Evolutionary conservation across 2,888 invertebrate genomes (phyloP), one percentile per base, ranked within the genome.

Genomic region (Branchinecta sandiegonensis): DNA sequence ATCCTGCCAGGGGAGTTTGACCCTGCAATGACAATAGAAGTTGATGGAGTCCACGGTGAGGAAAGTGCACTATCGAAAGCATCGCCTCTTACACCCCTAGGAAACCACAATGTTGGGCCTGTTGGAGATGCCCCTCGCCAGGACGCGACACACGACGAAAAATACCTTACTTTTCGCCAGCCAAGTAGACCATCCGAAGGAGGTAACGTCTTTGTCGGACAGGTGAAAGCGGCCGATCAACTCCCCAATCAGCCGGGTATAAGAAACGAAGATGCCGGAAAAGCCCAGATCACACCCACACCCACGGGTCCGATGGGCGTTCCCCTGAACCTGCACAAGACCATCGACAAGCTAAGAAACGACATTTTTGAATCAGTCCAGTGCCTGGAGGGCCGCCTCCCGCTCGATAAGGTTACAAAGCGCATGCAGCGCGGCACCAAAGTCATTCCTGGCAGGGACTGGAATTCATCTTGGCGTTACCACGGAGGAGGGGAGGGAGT

Each of bases 401-500:
- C 63, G 1, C 14, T 56, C 23, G 63, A 56, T 23, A 56, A 56
- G 23, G 63, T 56, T 56, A 56, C n/a, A 23, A 23, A 56, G 8
- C 63, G 63, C 23, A 56, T 56, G 63, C n/a, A 56, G 23, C 63
- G 14, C 2, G 63, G 63, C n/a, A 10, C 10, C 23, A n/a, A 23
- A 56, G 63, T 56, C n/a, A 23, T 56, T 10, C 63, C 63, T 8
- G 63, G 63, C 23, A n/a, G 63, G 23, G 63, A 56, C 23, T 56
- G 63, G 63, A 8, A 56, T 56, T 9, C 63, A 17, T 56, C 63
- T 17, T 56, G 63, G 63, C n/a, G 23, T 9, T 56, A 56, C 23
- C 14, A 56, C 63, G 63, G 63, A 9, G 63, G 63, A 17, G 63
- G 63, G 63, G 63, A 56, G 23, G 63, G 63, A 17, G 23, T 56